A percentile compares a stretch with the other conserved stretches of the same genome.
Evolutionary conservation across 1,140 invertebrate genomes (phyloP).

Genomic region (Nomia melanderi): DNA sequence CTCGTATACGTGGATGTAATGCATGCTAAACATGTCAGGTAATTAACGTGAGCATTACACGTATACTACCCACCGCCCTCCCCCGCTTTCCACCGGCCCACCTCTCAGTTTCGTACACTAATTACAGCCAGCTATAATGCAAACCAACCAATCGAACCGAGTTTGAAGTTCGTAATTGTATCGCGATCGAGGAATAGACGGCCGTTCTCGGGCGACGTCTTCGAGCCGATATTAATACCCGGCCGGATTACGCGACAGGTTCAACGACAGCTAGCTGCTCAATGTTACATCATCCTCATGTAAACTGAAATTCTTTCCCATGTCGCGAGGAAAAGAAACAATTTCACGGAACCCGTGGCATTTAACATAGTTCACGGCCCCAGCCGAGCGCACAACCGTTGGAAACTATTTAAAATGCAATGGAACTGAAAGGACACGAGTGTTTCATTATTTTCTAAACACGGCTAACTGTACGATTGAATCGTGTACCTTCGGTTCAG

Average conservation of each 20-base stretch:
- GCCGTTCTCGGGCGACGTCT: background rate
- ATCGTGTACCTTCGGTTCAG: too few relatives aligned
- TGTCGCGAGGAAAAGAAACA: background rate
- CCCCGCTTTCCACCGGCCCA: too few relatives aligned
- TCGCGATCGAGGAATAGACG: slow-evolving; percentile 1
- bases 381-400: too few relatives aligned
- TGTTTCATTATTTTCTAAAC: background rate
- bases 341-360: too few relatives aligned
- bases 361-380: too few relatives aligned
- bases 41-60: slow-evolving; percentile 67
- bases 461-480: too few relatives aligned
- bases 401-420: too few relatives aligned
- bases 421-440: too few relatives aligned
- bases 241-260: background rate
- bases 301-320: too few relatives aligned
- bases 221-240: background rate
- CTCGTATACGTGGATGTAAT: slow-evolving; percentile 58
- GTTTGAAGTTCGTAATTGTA: slow-evolving; percentile 35
- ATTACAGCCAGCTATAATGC: slow-evolving; percentile 47
- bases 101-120: slow-evolving; percentile 50
- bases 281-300: background rate
- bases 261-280: background rate
- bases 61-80: slow-evolving; percentile 28
- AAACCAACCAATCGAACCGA: slow-evolving; percentile 32
- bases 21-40: slow-evolving; percentile 69